Conservation (phyloP, 2,797 vertebrate species). For the Brotula barbata region DNA sequence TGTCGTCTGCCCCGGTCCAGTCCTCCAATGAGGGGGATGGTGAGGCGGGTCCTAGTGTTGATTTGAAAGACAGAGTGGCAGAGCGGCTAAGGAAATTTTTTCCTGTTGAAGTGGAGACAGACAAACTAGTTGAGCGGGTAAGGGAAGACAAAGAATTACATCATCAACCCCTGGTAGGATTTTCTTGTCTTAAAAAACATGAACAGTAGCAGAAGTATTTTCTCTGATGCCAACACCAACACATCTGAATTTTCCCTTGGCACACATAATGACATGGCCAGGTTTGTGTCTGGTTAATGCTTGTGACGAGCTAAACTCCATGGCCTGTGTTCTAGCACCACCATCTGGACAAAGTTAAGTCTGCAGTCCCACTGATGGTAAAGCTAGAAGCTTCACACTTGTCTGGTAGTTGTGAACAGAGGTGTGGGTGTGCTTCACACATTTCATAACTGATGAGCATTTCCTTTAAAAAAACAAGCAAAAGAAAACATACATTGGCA, state of each 20-base stretch:
- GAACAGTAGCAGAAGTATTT: neutral
- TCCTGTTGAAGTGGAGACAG: constrained; percentile 62
- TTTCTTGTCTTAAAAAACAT: neutral
- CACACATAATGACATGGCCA: neutral
- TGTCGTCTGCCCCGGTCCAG: constrained; percentile 53
- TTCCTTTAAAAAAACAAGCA: too few species aligned
- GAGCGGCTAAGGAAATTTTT: constrained; percentile 78
- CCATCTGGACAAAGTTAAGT: neutral
- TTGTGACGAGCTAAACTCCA: neutral
- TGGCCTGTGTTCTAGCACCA: neutral
- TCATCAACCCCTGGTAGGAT: neutral
- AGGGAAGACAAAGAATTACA: constrained; percentile 5
- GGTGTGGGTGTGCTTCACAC: too few species aligned
- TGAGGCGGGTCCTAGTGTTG: constrained; percentile 58
- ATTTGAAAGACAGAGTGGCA: constrained; percentile 72
- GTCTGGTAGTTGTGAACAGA: too few species aligned
- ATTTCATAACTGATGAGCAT: too few species aligned
- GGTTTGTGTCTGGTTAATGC: too few species aligned
- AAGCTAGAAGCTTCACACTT: too few species aligned
- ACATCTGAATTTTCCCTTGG: neutral
- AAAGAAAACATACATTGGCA: too few species aligned
- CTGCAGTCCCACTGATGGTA: neutral
- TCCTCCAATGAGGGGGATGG: constrained; percentile 62
- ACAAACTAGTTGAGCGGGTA: constrained; percentile 81
- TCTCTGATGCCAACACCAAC: too few species aligned